Evolutionary conservation across 2,888 invertebrate species (phyloP), one percentile per base, ranked within the genome.

Genomic region (Lasioglossum calceatum): DNA sequence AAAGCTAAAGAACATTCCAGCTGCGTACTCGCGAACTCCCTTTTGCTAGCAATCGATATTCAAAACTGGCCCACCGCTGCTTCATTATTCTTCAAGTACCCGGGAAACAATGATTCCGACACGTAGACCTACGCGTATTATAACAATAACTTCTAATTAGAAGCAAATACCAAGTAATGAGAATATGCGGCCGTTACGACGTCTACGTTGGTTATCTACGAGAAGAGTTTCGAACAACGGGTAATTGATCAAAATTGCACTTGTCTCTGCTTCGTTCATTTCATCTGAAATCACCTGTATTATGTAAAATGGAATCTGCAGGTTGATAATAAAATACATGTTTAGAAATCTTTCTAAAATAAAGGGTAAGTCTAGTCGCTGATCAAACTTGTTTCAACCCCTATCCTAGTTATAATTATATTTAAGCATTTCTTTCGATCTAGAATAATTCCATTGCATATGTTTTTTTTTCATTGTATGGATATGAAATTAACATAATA

Each of bases 1-100:
- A 19, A 39, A 39, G 5, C 42, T 14, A 14, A 71, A 71, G 71
- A 71, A 71, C 42, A 76, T 75, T 84, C 76, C 88, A 79, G 84
- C 82, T 87, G 82, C 54, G 71, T 58, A 12, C 72, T 76, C 70
- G 54, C 42, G 70, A 75, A 19, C 50, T 27, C 67, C 32, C 50
- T 64, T 75, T 75, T 71, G 27, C 42, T 12, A 19, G 42, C 79
- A 27, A 58, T 36, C 27, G 39, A 50, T 36, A 74, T 16, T 74
- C 54, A 50, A 81, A 76, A 75, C 50, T 42, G 42, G 23, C 42
- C 39, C 42, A 58, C 19, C 61, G 27, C 19, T 42, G 71, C 42
- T 27, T 61, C 75, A 27, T 58, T 58, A 42, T n/a, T 39, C n/a
- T 16, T 27, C 27, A 16, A 58, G 39, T 42, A 71, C n/a, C 14